Evolutionary conservation across 2,888 invertebrate species (phyloP), one percentile per base, ranked within the genome.

Genomic region (Folsomia candida): DNA sequence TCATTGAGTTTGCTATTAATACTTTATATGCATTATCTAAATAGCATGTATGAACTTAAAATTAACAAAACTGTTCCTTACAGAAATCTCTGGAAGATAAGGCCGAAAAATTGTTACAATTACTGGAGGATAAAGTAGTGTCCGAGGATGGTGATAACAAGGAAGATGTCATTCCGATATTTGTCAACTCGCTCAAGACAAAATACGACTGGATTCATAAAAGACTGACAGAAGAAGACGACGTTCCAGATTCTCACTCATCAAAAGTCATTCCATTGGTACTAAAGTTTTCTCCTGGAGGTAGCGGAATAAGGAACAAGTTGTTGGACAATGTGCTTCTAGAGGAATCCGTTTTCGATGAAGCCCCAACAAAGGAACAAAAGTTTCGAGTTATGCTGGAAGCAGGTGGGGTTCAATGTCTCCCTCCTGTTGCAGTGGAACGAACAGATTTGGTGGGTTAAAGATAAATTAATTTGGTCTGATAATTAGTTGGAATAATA

Each of bases 201-300:
- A 77, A 79, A 29, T 80, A 80, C 67, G 63, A 69, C 6, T 80
- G 80, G 80, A 20, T 80, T 51, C 73, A 76, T 27, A 61, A 66
- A 24, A 74, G 70, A 68, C 68, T 80, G 37, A 74, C 72, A 24
- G 76, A 76, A 67, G 47, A 47, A 47, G 47, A 47, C 47, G 77
- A 77, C 62, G 75, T 74, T 64, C 73, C 74, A 29, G 79, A 79
- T 54, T 65, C 65, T 6, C 25, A 27, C 54, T 11, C 18, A 11
- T 54, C 54, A 6, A 54, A 54, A 54, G 54, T 24, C 2, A 57
- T 51, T 27, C 59, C 59, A 47, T 22, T 59, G 63, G 67, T 6
- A 64, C 59, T 20, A 54, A 47, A 20, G 18, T 51, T 11, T 14
- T 51, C 25, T 51, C 57, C 1, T 20, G 20, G 9, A 20, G 25